Evolutionary conservation across 2,888 invertebrate genomes (phyloP).

Genomic region (Panopea generosa): DNA sequence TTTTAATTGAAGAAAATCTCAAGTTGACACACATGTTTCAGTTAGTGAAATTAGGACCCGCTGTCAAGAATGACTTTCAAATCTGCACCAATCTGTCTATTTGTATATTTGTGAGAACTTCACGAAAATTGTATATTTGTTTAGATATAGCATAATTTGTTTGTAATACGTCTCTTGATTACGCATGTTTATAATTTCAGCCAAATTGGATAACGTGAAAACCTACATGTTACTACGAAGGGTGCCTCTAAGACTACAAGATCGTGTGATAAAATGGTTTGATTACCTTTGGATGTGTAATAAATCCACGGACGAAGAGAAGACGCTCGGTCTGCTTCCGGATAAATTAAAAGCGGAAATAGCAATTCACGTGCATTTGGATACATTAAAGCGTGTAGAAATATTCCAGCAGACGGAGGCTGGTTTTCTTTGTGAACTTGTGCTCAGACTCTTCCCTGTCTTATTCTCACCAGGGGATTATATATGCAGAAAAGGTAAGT

Average conservation of each 20-base stretch:
- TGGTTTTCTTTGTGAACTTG: slow-evolving; percentile 98
- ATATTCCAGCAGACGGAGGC: slow-evolving; percentile 99
- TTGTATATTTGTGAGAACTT: too few species aligned
- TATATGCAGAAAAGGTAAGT: slow-evolving; percentile 98
- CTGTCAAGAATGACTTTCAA: too few species aligned
- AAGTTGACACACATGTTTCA: too few species aligned
- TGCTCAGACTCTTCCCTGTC: slow-evolving; percentile 96
- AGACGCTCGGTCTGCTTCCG: slow-evolving; percentile 85
- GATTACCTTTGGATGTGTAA: slow-evolving; percentile 99
- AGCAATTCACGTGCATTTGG: slow-evolving; percentile 99
- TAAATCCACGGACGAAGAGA: slow-evolving; percentile 99
- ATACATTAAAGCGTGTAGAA: slow-evolving; percentile 96
- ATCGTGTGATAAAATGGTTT: slow-evolving; percentile 99
- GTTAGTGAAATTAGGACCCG: too few species aligned
- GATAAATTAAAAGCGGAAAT: slow-evolving; percentile 99
- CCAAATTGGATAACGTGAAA: slow-evolving; percentile 98
- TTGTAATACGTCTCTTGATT: too few species aligned
- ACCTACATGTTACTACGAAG: slow-evolving; percentile 99
- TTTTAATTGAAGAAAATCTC: too few species aligned
- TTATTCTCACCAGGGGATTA: slow-evolving; percentile 99
- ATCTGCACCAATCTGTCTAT: too few species aligned
- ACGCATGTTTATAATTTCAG: too few species aligned
- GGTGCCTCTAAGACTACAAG: slow-evolving; percentile 97
- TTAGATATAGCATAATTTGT: too few species aligned
- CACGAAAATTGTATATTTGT: too few species aligned